Conservation (phyloP, 2,797 vertebrate species). For the Acanthis flammea region DNA sequence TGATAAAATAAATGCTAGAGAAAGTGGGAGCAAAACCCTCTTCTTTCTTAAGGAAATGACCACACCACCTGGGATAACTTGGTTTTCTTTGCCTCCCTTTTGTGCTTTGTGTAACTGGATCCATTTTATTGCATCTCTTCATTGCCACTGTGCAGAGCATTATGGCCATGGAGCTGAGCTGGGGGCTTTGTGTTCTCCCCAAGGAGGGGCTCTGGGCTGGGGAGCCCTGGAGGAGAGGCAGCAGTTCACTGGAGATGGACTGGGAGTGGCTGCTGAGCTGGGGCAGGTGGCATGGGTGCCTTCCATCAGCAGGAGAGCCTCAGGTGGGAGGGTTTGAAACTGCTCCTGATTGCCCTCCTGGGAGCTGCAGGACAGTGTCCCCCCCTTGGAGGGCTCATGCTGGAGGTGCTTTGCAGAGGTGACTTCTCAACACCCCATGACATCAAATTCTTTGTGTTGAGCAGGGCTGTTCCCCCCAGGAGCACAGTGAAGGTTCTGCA, state of each 20-base stretch:
- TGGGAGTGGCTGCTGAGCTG: not conserved
- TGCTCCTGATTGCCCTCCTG: not conserved
- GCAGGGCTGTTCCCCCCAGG: not conserved
- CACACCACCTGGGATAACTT: not conserved
- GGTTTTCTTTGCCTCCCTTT: not conserved
- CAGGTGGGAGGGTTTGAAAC: not conserved
- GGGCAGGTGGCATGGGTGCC: rapidly evolving
- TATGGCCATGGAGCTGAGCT: not conserved
- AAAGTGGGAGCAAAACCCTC: not conserved
- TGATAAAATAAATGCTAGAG: not conserved
- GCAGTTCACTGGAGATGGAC: rapidly evolving
- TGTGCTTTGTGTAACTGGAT: rapidly evolving
- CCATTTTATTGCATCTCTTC: not conserved
- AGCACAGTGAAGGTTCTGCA: not conserved
- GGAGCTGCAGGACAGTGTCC: rapidly evolving
- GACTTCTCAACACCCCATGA: rapidly evolving
- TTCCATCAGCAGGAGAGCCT: not conserved
- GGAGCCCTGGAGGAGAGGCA: not conserved
- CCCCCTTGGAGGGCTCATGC: rapidly evolving
- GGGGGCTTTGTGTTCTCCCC: not conserved
- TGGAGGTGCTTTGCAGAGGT: not conserved
- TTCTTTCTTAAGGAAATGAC: not conserved
- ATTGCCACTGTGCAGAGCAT: rapidly evolving
- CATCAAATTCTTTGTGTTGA: rapidly evolving
- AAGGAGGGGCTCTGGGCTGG: not conserved